phyloP scores from a whole-genome alignment of 2,888 invertebrate genomes.

The Ypsolopha scabrella region DNA sequence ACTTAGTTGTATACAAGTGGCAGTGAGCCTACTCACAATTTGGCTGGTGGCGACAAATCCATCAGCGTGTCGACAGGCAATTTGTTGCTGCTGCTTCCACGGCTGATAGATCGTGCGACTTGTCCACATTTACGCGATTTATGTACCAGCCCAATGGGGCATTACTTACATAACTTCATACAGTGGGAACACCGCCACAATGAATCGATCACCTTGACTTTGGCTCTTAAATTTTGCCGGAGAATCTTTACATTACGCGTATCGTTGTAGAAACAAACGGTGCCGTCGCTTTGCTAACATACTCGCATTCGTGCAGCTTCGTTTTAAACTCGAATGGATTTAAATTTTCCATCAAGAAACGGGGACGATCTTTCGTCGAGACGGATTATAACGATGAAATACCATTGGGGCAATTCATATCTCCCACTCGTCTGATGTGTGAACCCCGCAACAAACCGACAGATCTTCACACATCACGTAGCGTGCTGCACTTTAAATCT shows the following conservation, averaged over 20 bases:
- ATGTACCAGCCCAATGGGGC: constrained; percentile 41
- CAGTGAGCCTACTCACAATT: constrained; percentile 11
- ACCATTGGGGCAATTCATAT: not conserved
- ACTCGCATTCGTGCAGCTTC: constrained; percentile 29
- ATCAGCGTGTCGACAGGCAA: constrained; percentile 64
- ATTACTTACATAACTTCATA: constrained; percentile 40
- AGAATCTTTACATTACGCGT: not conserved
- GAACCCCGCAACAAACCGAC: not conserved
- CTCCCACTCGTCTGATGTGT: not conserved
- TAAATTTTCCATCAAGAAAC: constrained; percentile 33
- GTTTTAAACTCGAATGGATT: constrained; percentile 34
- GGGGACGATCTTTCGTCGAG: constrained; percentile 12
- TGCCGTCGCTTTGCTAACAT: not conserved
- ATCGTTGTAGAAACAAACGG: not conserved
- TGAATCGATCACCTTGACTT: no score
- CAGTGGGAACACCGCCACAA: constrained; percentile 10
- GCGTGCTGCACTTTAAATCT: constrained; percentile 17
- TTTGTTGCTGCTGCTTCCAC: constrained; percentile 64
- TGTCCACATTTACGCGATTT: constrained; percentile 61
- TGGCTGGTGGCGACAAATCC: constrained; percentile 61
- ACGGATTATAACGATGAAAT: constrained; percentile 15
- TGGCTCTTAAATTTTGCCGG: no score
- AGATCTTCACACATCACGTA: not conserved
- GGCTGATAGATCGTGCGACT: constrained; percentile 61
- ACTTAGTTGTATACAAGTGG: constrained; percentile 18